Base-by-base conservation (phyloP, 2,797 vertebrate genomes). In the Xerus rutilus region DNA sequence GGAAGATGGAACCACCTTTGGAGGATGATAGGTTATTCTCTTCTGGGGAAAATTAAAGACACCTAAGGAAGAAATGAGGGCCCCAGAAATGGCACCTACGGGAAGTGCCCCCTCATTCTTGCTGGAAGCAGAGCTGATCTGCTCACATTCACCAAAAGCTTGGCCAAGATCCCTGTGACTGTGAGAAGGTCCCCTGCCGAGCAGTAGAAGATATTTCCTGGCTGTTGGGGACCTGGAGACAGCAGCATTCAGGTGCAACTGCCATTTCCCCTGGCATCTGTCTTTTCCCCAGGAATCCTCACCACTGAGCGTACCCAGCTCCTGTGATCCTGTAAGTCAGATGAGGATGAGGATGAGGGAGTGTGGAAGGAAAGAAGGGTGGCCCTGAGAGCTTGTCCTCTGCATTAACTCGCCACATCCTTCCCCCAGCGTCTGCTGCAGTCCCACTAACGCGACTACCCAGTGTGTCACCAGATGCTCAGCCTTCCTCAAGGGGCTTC, bases 271-370 rank as follows among this genome's bases (percentile, higher is more conserved):
- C 17, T 39, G 39, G 2, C 0, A 1, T 20, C 39, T 64, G 23
- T 89, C 62, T 64, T 10, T 8, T 8, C 2, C n/a, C 45, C 7
- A 32, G 21, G 39, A 43, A 15, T 1, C 15, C 13, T 47, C 79
- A 47, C 39, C 54, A 49, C n/a, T 28, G 78, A n/a, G 11, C 30
- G 96, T 57, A 73, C 78, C 65, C 28, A 39, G 47, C 8, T 7
- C 43, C 49, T 17, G 96, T 59, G 94, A 59, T 70, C 72, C 25
- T 25, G 59, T 86, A 85, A 67, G 78, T 96, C 69, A 97, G 72
- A n/a, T 89, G 78, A 94, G 89, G 72, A n/a, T 89, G 78, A 94
- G 89, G 89, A 70, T 12, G 25, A 57, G 39, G n/a, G 59, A 45
- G 12, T 9, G 15, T 49, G 18, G 67, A 30, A 45, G 17, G 73